Evolutionary conservation across 2,113 vertebrate species (phyloP).

Genomic region (Callipepla californica): DNA sequence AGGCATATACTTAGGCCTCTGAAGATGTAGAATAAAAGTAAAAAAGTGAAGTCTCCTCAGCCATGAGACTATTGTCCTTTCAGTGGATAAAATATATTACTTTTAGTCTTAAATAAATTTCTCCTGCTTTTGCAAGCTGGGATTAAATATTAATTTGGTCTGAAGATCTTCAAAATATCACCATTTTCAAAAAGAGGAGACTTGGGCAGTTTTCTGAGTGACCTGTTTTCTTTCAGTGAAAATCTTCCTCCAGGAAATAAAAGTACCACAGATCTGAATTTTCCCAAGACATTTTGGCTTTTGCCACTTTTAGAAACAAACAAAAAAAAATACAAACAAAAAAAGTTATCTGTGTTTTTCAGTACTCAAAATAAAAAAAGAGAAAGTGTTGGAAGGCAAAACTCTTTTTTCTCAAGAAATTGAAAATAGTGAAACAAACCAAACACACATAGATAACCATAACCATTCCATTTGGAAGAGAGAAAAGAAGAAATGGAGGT

Average conservation of each 20-base stretch:
- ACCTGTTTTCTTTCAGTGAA: background rate
- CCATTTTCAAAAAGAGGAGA: background rate
- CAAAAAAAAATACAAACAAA: background rate
- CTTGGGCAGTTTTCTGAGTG: background rate
- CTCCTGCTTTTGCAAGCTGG: background rate
- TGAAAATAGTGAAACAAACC: background rate
- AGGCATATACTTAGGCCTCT: background rate
- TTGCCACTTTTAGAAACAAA: background rate
- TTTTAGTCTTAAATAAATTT: background rate
- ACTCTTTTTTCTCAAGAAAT: background rate
- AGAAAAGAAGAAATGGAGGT: background rate
- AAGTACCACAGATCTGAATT: background rate
- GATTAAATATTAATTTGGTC: background rate
- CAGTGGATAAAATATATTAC: background rate
- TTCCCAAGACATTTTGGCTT: background rate
- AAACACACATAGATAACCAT: background rate
- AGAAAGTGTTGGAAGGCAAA: background rate
- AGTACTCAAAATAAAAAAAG: background rate
- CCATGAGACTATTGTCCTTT: background rate
- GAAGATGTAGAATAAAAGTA: background rate
- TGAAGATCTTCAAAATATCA: background rate
- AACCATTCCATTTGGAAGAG: background rate
- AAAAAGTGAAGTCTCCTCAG: background rate
- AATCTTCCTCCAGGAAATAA: background rate
- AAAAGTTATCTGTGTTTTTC: background rate